A percentile compares a stretch with the other conserved stretches of the same genome.
phyloP scores from a whole-genome alignment of 2,888 invertebrate genomes.

The Euproctis similis region DNA sequence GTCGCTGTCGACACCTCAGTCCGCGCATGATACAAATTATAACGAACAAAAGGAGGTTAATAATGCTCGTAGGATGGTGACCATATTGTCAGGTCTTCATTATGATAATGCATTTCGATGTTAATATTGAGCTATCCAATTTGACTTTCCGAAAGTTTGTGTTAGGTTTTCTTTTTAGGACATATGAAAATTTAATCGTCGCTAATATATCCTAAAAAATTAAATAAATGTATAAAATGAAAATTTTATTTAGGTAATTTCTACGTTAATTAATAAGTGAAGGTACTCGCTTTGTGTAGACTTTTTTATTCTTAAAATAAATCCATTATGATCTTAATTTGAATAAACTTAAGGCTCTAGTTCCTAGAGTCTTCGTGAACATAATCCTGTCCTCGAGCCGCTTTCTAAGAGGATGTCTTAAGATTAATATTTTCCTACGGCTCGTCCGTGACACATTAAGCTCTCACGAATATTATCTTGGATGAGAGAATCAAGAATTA shows the following conservation, averaged over 20 bases:
- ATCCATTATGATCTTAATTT: constrained; percentile 34
- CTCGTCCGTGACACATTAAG: constrained; percentile 18
- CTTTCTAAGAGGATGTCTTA: constrained; percentile 28
- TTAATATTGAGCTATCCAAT: too few species aligned
- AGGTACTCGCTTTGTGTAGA: constrained; percentile 38
- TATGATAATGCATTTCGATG: too few species aligned
- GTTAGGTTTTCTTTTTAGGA: too few species aligned
- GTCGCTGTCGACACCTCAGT: neutral
- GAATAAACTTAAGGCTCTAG: constrained; percentile 23
- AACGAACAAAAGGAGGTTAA: too few species aligned
- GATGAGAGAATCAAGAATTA: too few species aligned
- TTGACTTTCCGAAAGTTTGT: too few species aligned
- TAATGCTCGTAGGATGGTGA: too few species aligned
- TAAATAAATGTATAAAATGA: constrained; percentile 35
- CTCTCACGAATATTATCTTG: constrained; percentile 1
- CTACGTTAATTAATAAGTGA: constrained; percentile 53
- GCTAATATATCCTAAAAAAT: constrained; percentile 39
- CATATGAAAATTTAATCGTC: constrained; percentile 13
- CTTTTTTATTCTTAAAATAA: constrained; percentile 14
- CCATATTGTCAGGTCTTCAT: too few species aligned
- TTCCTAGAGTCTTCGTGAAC: constrained; percentile 12
- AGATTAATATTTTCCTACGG: constrained; percentile 29
- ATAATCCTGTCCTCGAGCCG: constrained; percentile 24
- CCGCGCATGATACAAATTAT: too few species aligned
- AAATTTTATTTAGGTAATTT: constrained; percentile 44